Evolutionary conservation across 2,888 invertebrate species (phyloP).

Genomic region (Noctua pronuba): DNA sequence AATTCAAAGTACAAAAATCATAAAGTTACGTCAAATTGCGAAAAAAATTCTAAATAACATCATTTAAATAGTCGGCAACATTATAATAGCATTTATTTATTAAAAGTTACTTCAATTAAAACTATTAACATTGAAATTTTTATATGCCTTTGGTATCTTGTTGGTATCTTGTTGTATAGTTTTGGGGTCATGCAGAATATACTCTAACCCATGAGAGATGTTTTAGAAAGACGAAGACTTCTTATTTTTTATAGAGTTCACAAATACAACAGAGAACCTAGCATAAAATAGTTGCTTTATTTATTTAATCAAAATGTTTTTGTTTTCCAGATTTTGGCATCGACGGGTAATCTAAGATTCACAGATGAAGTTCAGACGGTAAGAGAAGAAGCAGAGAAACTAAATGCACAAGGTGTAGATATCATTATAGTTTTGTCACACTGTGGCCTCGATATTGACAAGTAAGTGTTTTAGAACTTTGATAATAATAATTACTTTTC

Average conservation of each 20-base stretch:
- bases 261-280: background rate
- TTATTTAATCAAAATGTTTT: background rate
- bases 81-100: too few species aligned
- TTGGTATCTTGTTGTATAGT: too few species aligned
- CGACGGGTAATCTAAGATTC: constrained; percentile 92
- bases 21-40: too few species aligned
- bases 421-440: constrained; percentile 96
- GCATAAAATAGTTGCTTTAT: background rate
- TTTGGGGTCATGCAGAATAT: too few species aligned
- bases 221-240: too few species aligned
- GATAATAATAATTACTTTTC: background rate
- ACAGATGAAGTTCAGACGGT: constrained; percentile 92
- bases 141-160: too few species aligned
- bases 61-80: too few species aligned
- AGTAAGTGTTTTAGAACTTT: constrained; percentile 72
- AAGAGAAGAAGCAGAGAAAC: constrained; percentile 91
- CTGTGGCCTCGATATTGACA: constrained; percentile 93
- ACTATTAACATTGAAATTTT: too few species aligned
- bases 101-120: too few species aligned
- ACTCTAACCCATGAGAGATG: too few species aligned
- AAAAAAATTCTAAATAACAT: too few species aligned
- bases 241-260: background rate
- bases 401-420: constrained; percentile 92
- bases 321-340: constrained; percentile 90
- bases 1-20: too few species aligned